Evolutionary conservation across 1,140 invertebrate species (phyloP), one percentile per base, ranked within the genome.

Genomic region (Hestina assimilis): DNA sequence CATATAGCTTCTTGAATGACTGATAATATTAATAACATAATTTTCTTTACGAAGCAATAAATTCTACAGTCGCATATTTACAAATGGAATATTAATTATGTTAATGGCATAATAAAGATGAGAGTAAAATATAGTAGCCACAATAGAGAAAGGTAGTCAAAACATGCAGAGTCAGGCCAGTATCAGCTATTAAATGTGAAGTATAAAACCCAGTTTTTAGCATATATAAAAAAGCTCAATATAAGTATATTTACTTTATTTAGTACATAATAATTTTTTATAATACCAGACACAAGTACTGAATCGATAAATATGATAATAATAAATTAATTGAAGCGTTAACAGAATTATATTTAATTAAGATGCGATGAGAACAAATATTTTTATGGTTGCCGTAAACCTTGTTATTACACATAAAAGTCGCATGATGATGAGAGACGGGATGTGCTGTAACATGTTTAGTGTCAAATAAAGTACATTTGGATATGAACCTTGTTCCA

Each of bases 391-490:
- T 20, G 43, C 43, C 59, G 59, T 79, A 76, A 76, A 79, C 69
- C 69, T 69, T 60, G 69, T 70, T 69, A 67, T 77, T 66, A 38
- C 65, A 59, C 59, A 60, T 70, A 66, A 68, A 63, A 67, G 40
- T 55, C 59, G 53, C 59, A 63, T 51, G 65, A 51, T 51, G 57
- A 59, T 59, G 57, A 59, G 65, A 63, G 66, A 62, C 53, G 52
- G 59, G 58, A 72, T 66, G 63, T 72, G 65, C 65, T 66, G 66
- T 75, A 59, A 58, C 61, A 61, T 63, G 55, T 70, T 77, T 70
- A 74, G 54, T 70, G 54, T 60, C 67, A 66, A 68, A 74, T 78
- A 71, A 78, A 72, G 67, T 67, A 50, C 63, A 59, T 75, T 76
- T 72, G 48, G 50, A 55, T 60, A 53, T 56, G 41, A 69, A 51